phyloP scores from a whole-genome alignment of 2,888 invertebrate genomes.

The Auanema freiburgensis region DNA sequence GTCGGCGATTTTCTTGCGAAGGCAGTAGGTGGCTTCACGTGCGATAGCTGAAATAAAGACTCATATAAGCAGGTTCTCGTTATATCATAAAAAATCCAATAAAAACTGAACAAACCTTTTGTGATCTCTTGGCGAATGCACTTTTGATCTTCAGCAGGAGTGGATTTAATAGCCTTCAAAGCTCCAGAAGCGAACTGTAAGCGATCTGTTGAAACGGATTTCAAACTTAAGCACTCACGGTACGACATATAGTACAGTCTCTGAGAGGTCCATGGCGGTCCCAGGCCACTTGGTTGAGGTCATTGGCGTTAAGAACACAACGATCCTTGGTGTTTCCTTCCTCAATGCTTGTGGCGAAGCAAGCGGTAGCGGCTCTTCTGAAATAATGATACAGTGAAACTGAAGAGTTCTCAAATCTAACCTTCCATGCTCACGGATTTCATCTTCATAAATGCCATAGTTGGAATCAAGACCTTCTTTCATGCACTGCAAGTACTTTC shows the following conservation, averaged over 20 bases:
- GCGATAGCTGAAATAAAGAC: constrained; percentile 47
- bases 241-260: constrained; percentile 63
- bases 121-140: constrained; percentile 61
- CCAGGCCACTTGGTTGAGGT: constrained; percentile 60
- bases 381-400: constrained; percentile 7
- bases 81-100: neutral
- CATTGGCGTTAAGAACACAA: constrained; percentile 55
- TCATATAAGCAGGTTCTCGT: neutral
- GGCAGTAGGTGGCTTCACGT: constrained; percentile 57
- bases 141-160: constrained; percentile 62
- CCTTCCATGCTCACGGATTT: constrained; percentile 58
- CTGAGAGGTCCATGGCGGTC: constrained; percentile 61
- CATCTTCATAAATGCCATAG: constrained; percentile 57
- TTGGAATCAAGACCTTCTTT: constrained; percentile 58
- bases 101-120: constrained; percentile 30
- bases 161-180: constrained; percentile 61
- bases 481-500: constrained; percentile 58
- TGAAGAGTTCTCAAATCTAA: constrained; percentile 4
- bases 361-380: constrained; percentile 56
- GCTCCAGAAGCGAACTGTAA: constrained; percentile 58
- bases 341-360: constrained; percentile 59
- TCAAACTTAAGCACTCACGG: constrained; percentile 30
- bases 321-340: constrained; percentile 61
- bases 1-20: constrained; percentile 55
- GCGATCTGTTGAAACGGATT: neutral